phyloP scores from a whole-genome alignment of 2,113 vertebrate species.

The Psophia crepitans region DNA sequence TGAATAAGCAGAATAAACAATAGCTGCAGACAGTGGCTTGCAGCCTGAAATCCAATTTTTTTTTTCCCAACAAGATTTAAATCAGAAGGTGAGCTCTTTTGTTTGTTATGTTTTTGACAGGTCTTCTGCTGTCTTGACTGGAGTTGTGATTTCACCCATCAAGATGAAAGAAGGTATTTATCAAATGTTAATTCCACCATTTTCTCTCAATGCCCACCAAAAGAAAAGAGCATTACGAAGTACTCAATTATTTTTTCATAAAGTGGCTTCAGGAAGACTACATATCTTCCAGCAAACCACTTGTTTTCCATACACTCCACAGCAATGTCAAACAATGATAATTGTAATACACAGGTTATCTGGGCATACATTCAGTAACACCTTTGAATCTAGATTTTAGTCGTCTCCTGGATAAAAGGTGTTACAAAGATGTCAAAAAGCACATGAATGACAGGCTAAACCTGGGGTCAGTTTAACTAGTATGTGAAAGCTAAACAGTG shows the following conservation, averaged over 20 bases:
- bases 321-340: neutral
- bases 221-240: neutral
- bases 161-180: neutral
- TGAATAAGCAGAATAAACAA: neutral
- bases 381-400: neutral
- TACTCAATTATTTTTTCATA: neutral
- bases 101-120: neutral
- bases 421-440: neutral
- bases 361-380: neutral
- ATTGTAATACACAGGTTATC: neutral
- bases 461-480: neutral
- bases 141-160: neutral
- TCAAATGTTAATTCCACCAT: neutral
- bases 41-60: neutral
- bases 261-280: neutral
- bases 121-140: neutral
- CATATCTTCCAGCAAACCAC: neutral
- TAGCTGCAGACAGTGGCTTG: neutral
- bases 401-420: too few species aligned
- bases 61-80: neutral
- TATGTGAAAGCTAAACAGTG: neutral
- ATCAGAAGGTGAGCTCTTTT: neutral
- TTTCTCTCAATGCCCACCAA: neutral
- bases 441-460: neutral
- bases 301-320: neutral